Evolutionary conservation across 2,113 vertebrate genomes (phyloP).

Genomic region (Bujurquina vittata): DNA sequence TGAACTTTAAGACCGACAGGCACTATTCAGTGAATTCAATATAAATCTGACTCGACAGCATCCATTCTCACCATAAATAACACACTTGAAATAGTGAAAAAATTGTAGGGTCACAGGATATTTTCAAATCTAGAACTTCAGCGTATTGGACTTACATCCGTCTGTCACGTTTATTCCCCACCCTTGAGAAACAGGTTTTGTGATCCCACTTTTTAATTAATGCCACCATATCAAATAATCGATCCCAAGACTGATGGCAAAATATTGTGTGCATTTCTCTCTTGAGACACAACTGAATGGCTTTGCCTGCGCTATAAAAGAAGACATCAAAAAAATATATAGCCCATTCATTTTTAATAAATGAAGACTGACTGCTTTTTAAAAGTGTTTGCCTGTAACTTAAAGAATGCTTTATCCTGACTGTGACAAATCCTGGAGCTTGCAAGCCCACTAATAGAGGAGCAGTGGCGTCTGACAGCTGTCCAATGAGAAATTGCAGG

Average conservation of each 20-base stretch:
- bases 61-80: slow-evolving; percentile 74
- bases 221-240: slow-evolving; percentile 44
- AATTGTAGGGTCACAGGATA: slow-evolving; percentile 43
- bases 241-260: slow-evolving; percentile 35
- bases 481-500: slow-evolving; percentile 73
- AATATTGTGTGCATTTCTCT: slow-evolving; percentile 15
- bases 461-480: slow-evolving; percentile 67
- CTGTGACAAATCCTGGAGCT: slow-evolving; percentile 59
- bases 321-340: slow-evolving; percentile 21
- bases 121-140: slow-evolving; percentile 52
- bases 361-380: slow-evolving; percentile 44
- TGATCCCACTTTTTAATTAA: slow-evolving; percentile 32
- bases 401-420: slow-evolving; percentile 54
- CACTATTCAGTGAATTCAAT: slow-evolving; percentile 62
- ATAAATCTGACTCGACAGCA: slow-evolving; percentile 73
- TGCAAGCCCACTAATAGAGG: slow-evolving; percentile 61
- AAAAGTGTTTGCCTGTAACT: slow-evolving; percentile 44
- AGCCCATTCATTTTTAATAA: slow-evolving; percentile 32
- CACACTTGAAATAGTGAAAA: slow-evolving; percentile 62
- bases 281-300: slow-evolving; percentile 4
- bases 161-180: slow-evolving; percentile 12
- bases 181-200: slow-evolving; percentile 20
- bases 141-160: slow-evolving; percentile 35
- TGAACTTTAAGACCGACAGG: slow-evolving; percentile 73
- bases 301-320: slow-evolving; percentile 7